Percentiles rank a stretch among this genome's conserved stretches.
Conservation (phyloP, 2,888 invertebrate species). For the Synanthedon tipuliformis region DNA sequence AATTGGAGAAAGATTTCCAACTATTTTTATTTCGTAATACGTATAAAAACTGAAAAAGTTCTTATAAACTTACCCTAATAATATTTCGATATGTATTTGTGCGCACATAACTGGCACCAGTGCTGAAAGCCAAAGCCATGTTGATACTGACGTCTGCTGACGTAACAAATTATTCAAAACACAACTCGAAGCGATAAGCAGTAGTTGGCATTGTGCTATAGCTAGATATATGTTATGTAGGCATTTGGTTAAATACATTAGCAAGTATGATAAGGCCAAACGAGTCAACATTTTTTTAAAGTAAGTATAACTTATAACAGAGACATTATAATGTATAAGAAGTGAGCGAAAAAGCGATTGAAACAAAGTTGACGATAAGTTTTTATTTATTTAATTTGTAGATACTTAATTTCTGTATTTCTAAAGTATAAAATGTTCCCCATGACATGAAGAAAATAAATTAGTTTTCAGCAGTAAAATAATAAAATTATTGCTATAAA, state of each 20-base stretch:
- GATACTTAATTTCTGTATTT: no score
- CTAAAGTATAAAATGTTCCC: no score
- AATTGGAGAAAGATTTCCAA: no score
- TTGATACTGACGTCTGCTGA: constrained; percentile 25
- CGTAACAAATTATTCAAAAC: constrained; percentile 10
- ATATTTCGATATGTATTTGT: constrained; percentile 26
- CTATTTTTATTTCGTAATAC: not conserved
- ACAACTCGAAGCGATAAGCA: constrained; percentile 1
- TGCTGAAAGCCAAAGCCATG: constrained; percentile 55
- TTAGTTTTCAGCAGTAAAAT: no score
- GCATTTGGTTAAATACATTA: constrained; percentile 24
- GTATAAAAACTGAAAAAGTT: not conserved
- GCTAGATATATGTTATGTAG: not conserved
- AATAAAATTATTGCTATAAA: no score
- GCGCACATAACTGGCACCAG: constrained; percentile 38
- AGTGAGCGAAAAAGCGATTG: no score
- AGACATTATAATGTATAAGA: no score
- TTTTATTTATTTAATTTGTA: no score
- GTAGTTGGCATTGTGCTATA: no score
- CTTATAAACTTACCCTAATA: constrained; percentile 31
- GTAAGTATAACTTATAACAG: not conserved
- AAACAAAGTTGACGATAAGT: no score
- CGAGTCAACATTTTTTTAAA: constrained; percentile 13
- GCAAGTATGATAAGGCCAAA: constrained; percentile 40
- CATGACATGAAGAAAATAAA: no score